Evolutionary conservation across 2,888 invertebrate species (phyloP).

Genomic region (Leucoma salicis): DNA sequence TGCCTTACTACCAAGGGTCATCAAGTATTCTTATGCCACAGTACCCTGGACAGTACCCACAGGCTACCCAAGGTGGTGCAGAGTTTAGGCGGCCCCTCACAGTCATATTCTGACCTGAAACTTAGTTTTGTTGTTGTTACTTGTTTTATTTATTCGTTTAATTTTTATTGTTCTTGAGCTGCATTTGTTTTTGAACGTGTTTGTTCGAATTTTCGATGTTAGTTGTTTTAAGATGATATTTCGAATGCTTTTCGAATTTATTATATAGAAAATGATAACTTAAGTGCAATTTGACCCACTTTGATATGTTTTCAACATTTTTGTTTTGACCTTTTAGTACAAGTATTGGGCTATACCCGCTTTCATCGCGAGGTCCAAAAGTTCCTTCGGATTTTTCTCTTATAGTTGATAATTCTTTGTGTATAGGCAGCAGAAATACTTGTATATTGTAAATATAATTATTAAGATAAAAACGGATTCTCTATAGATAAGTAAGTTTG

Average conservation of each 20-base stretch:
- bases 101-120: constrained; percentile 91
- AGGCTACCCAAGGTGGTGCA: constrained; percentile 81
- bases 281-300: background rate
- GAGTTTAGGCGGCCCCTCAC: constrained; percentile 89
- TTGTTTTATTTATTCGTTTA: constrained; percentile 31
- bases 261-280: background rate
- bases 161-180: constrained; percentile 35
- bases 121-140: constrained; percentile 43
- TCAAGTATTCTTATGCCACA: constrained; percentile 85
- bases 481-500: constrained; percentile 19
- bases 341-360: constrained; percentile 25
- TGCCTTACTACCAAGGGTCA: constrained; percentile 82
- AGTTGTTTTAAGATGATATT: background rate
- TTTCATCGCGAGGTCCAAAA: constrained; percentile 52
- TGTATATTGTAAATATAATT: constrained; percentile 32
- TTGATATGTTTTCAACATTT: constrained; percentile 4
- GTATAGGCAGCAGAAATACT: constrained; percentile 23
- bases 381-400: constrained; percentile 59
- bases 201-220: constrained; percentile 6
- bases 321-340: constrained; percentile 14
- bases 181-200: constrained; percentile 16
- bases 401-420: constrained; percentile 26
- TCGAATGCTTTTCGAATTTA: background rate
- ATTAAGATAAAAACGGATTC: constrained; percentile 12
- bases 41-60: constrained; percentile 83